Base-by-base conservation (phyloP, 2,113 vertebrate genomes). In the Strix aluco region DNA sequence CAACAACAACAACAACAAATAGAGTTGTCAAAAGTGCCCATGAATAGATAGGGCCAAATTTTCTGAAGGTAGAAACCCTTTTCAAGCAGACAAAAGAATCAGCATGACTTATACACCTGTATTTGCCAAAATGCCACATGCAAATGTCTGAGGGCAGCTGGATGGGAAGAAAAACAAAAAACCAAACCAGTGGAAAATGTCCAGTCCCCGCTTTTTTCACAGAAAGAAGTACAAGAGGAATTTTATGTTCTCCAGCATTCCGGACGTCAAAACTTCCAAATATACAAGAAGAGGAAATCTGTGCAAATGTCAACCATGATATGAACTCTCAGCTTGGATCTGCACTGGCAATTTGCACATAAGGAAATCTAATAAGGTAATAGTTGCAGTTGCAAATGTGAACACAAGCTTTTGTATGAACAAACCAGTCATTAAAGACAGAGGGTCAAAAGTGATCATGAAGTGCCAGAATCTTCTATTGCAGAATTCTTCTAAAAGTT, bases 51-150 rank as follows among this genome's bases (percentile, higher is more conserved):
- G 32, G n/a, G 59, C 38, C 62, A 95, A 42, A 74, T 71, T 86
- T 94, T 88, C 72, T 10, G 5, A 83, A 77, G 42, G 63, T 25
- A 93, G 67, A 93, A 91, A 70, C 3, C 29, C n/a, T 82, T 80
- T 88, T 81, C 32, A 90, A 86, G 67, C n/a, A 86, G 72, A 93
- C 52, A 93, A 90, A 96, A 92, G 72, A 94, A 83, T 55, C 32
- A 67, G 30, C 47, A 61, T 74, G 52, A 67, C 75, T 75, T 89
- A 81, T 52, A 81, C 54, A 96, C 83, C 92, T 94, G 44, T 71
- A 69, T 79, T 89, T 94, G 91, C 86, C 80, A 89, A 91, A 92
- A 77, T 57, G 55, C 38, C n/a, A 71, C 47, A 67, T 44, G 18
- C 57, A 90, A 88, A 71, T 81, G 3, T 79, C 23, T 54, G 73